Evolutionary conservation across 2,888 invertebrate genomes (phyloP).

Genomic region (Lepeophtheirus nordmannii): DNA sequence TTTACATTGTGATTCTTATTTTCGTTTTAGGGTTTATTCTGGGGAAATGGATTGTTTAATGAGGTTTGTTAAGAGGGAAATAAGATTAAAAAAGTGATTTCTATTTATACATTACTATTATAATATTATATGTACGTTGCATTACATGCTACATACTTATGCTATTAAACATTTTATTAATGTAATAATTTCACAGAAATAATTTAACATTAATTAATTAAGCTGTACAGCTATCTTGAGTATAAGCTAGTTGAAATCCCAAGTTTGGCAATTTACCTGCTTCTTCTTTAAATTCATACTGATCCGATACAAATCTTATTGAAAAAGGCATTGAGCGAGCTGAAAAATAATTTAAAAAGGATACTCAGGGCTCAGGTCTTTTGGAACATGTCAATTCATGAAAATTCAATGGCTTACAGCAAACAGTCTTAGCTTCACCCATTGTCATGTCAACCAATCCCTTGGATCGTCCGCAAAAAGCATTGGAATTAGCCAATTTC

Average conservation of each 20-base stretch:
- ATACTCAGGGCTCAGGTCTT: background rate
- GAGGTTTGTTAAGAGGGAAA: no score
- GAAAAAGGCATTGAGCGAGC: background rate
- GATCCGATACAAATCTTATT: constrained; percentile 9
- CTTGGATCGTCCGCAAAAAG: background rate
- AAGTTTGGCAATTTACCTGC: constrained; percentile 4
- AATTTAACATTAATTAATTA: no score
- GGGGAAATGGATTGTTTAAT: background rate
- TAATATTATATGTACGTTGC: no score
- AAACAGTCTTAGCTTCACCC: constrained; percentile 2
- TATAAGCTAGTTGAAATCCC: constrained; percentile 13
- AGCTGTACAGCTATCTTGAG: background rate
- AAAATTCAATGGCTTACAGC: constrained; percentile 1
- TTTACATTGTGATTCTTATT: background rate
- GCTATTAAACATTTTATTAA: no score
- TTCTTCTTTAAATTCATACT: constrained; percentile 5
- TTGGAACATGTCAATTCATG: no score
- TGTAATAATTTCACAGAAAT: no score
- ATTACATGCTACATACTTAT: no score
- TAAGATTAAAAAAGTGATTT: no score
- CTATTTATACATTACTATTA: no score
- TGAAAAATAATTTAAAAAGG: background rate
- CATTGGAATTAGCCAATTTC: background rate
- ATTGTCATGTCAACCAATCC: constrained; percentile 3
- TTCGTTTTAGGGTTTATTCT: background rate